phyloP scores from a whole-genome alignment of 2,113 vertebrate genomes.

The Lipophrys pholis region DNA sequence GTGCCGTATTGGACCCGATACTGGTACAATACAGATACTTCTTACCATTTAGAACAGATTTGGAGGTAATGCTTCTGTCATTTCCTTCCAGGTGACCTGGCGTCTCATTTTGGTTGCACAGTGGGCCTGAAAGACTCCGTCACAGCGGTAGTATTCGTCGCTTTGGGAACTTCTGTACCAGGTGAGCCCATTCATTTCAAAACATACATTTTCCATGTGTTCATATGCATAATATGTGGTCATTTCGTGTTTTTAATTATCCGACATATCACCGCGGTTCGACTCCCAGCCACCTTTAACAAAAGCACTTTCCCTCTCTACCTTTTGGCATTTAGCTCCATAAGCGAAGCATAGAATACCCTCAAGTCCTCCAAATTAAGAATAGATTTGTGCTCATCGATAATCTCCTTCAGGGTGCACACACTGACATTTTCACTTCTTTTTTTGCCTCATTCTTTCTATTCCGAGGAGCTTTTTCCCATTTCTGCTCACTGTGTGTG shows the following conservation, averaged over 20 bases:
- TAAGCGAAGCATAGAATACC: constrained; percentile 2
- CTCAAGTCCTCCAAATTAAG: constrained; percentile 3
- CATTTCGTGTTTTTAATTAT: not conserved
- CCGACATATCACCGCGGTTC: not conserved
- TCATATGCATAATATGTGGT: not conserved
- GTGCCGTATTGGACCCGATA: too few relatives aligned
- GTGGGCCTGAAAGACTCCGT: constrained; percentile 98
- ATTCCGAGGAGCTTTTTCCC: not conserved
- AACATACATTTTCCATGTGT: not conserved
- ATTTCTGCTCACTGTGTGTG: not conserved
- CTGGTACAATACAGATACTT: too few relatives aligned
- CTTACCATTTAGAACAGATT: too few relatives aligned
- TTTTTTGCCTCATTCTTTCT: not conserved
- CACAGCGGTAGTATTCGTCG: constrained; percentile 96
- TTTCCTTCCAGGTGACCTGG: constrained; percentile 87
- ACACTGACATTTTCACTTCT: constrained; percentile 41
- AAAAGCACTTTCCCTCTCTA: constrained; percentile 15
- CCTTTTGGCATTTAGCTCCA: constrained; percentile 39
- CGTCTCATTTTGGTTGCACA: constrained; percentile 97
- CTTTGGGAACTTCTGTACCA: constrained; percentile 96
- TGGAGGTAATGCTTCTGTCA: not conserved
- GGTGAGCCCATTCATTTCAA: constrained; percentile 77
- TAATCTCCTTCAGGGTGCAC: not conserved
- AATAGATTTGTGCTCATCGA: constrained; percentile 7
- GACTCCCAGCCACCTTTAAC: not conserved